phyloP scores from a whole-genome alignment of 1,140 invertebrate genomes.

The Archegozetes longisetosus region DNA sequence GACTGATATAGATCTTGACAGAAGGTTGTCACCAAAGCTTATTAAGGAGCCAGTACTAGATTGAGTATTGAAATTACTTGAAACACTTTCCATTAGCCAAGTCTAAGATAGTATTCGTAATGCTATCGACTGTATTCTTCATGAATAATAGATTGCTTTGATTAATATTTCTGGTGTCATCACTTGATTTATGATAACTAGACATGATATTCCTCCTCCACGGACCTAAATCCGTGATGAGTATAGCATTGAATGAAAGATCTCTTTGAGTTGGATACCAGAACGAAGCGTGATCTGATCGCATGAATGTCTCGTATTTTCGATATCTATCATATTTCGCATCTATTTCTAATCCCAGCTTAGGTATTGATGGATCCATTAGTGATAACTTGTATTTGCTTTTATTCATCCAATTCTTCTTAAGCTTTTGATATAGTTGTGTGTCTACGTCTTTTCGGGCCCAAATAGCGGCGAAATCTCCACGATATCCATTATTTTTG shows the following conservation, averaged over 20 bases:
- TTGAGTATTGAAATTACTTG: too few relatives aligned
- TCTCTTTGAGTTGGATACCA: constrained; percentile 20
- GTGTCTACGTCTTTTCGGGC: constrained; percentile 24
- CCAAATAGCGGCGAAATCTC: constrained; percentile 30
- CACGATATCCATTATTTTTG: constrained; percentile 24
- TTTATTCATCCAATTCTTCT: constrained; percentile 21
- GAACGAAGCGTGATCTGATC: constrained; percentile 26
- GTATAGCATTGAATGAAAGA: constrained; percentile 26
- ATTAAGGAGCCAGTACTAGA: too few relatives aligned
- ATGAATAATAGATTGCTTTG: constrained; percentile 21
- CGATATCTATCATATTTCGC: constrained; percentile 1
- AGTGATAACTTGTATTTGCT: constrained; percentile 20
- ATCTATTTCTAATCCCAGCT: neutral
- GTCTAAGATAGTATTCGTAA: constrained; percentile 23
- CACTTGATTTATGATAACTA: constrained; percentile 30
- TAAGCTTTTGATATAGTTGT: constrained; percentile 22
- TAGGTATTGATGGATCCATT: constrained; percentile 12
- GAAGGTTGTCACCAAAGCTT: too few relatives aligned
- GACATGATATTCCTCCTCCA: constrained; percentile 29
- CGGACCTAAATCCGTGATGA: constrained; percentile 33
- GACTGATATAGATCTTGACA: too few relatives aligned
- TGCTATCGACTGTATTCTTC: constrained; percentile 21
- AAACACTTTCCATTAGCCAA: constrained; percentile 14
- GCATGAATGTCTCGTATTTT: constrained; percentile 24
- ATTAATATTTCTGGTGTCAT: constrained; percentile 20